Evolutionary conservation across 2,797 vertebrate genomes (phyloP).

Genomic region (Macropodus opercularis): DNA sequence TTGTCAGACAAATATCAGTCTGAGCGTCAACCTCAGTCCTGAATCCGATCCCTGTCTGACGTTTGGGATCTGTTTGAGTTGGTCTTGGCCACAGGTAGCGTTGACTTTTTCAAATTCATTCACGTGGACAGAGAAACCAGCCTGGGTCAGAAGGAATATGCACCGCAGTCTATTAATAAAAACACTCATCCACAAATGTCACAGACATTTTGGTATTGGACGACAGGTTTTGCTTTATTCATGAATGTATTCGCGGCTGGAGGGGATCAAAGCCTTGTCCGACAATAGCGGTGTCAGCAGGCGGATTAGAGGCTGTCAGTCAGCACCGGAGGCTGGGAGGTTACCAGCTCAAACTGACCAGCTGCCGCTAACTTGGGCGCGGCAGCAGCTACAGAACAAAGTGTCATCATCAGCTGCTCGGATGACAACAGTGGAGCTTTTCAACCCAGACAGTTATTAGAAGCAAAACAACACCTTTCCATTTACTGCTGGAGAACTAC

Average conservation of each 20-base stretch:
- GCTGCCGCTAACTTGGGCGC: too few relatives aligned
- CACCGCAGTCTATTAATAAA: background rate
- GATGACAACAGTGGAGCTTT: too few relatives aligned
- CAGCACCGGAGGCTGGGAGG: conserved; percentile 36
- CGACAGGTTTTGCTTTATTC: conserved; percentile 36
- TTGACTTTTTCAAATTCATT: background rate
- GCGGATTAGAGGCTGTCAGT: conserved; percentile 42
- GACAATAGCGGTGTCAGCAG: conserved; percentile 54
- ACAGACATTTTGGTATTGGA: background rate
- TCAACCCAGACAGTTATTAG: too few relatives aligned
- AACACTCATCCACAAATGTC: conserved; percentile 9
- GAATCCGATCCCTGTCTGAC: background rate
- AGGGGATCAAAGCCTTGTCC: conserved; percentile 40
- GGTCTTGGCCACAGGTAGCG: background rate
- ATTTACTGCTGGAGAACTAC: too few relatives aligned
- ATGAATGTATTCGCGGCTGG: conserved; percentile 23
- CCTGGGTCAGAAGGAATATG: background rate
- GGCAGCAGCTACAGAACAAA: too few relatives aligned
- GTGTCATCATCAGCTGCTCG: background rate
- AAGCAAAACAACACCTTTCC: too few relatives aligned
- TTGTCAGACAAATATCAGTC: conserved; percentile 13
- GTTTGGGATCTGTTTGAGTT: background rate
- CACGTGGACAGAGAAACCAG: too few relatives aligned
- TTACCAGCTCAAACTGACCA: conserved; percentile 31
- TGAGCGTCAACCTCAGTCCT: background rate